phyloP scores from a whole-genome alignment of 2,888 invertebrate species.

The Orthosia gothica region DNA sequence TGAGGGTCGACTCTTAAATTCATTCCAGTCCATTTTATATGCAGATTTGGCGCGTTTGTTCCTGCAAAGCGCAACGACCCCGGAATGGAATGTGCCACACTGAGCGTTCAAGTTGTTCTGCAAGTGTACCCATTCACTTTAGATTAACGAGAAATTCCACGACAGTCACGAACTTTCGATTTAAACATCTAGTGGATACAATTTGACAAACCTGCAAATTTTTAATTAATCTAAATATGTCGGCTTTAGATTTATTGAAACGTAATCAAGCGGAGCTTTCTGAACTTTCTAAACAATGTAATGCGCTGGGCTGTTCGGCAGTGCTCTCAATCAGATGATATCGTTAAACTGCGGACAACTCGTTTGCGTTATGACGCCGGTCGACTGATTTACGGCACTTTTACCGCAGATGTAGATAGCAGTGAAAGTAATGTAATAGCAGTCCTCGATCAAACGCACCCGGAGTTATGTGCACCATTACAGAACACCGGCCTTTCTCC shows the following conservation, averaged over 20 bases:
- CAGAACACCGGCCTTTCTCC: slow-evolving; percentile 36
- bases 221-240: slow-evolving; percentile 9
- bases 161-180: background rate
- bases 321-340: slow-evolving; percentile 11
- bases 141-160: background rate
- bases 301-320: background rate
- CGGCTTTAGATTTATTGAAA: slow-evolving; percentile 11
- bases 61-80: slow-evolving; percentile 51
- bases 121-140: slow-evolving; percentile 13
- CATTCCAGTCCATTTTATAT: slow-evolving; percentile 62
- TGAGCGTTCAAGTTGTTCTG: background rate
- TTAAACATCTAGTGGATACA: background rate
- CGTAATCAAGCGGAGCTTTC: slow-evolving; percentile 19
- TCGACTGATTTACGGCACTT: slow-evolving; percentile 24
- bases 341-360: slow-evolving; percentile 23
- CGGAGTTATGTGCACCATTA: background rate
- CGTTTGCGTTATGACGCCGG: slow-evolving; percentile 16
- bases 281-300: slow-evolving; percentile 55
- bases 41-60: slow-evolving; percentile 63
- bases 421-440: slow-evolving; percentile 51
- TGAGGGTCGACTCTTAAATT: slow-evolving; percentile 44
- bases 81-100: slow-evolving; percentile 9
- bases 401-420: slow-evolving; percentile 25
- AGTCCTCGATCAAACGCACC: slow-evolving; percentile 20
- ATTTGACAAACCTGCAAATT: slow-evolving; percentile 1